Base-by-base conservation (phyloP, 2,888 invertebrate genomes). In the Octodonta nipae region DNA sequence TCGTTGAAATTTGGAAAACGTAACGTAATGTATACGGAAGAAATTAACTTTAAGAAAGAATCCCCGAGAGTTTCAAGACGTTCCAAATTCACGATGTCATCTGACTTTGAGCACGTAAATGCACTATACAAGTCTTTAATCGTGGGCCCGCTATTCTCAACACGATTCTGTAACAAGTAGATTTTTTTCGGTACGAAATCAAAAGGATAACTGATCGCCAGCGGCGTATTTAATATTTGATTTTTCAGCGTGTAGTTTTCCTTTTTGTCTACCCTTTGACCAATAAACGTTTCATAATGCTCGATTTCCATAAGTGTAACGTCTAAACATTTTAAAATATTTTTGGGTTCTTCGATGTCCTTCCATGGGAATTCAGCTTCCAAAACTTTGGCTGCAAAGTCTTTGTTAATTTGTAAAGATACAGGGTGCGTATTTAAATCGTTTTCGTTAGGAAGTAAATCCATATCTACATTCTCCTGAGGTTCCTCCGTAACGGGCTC, bases 51-150 rank as follows among this genome's bases (percentile, higher is more conserved):
- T 5, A 93, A 64, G 58, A 83, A 84, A 0, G 88, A 80, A 57
- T 93, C 92, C 0, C 92, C 93, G 3, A 93, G 68, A 0, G 86
- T 86, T 60, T 92, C 91, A 8, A 80, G 63, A 2, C 88, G 65
- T 54, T 93, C 92, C 45, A 86, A 58, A 54, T 85, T 72, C 41
- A 88, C 75, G 4, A 71, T 69, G 50, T 92, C 91, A 39, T 75
- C 67, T 0, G 81, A 74, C 36, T 72, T 71, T 17, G 77, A 73
- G 1, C 78, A 68, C 0, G 85, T 86, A 1, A 89, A 53, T 0
- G 85, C 80, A 52, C 72, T 57, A 20, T 67, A 50, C 1, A 70
- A 44, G 32, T 66, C 66, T 0, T 61, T 54, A 5, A 68, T 50
- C 37, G 71, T 66, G 0, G 72, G 71, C 0, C 70, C 70, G n/a